Evolutionary conservation across 64 coral and sea anemone species (phyloP).

Genomic region (Stylophora pistillata): DNA sequence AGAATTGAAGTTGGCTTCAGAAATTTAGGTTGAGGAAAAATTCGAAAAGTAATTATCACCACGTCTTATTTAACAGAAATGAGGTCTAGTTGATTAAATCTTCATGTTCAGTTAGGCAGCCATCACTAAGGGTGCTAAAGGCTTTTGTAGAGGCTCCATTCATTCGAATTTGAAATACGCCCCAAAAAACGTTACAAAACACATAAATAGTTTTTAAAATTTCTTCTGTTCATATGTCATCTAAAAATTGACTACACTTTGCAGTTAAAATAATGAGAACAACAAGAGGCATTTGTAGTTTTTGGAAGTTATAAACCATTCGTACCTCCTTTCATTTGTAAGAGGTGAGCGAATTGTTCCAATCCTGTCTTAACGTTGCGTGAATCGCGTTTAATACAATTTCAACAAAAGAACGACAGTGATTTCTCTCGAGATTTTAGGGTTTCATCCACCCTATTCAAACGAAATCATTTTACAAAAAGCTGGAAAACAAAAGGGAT

Average conservation of each 20-base stretch:
- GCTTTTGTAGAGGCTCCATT: too few species aligned
- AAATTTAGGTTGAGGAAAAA: not conserved
- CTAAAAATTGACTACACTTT: not conserved
- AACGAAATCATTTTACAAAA: not conserved
- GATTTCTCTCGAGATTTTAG: not conserved
- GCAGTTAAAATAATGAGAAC: not conserved
- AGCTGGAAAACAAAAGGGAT: not conserved
- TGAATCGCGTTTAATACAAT: not conserved
- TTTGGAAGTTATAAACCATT: too few species aligned
- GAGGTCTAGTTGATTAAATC: too few species aligned
- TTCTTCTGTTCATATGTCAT: not conserved
- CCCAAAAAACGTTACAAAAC: not conserved
- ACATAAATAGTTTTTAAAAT: not conserved
- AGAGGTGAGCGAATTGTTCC: not conserved
- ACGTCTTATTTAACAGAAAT: too few species aligned
- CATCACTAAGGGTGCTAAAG: too few species aligned
- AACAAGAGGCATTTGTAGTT: not conserved
- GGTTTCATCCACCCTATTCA: not conserved
- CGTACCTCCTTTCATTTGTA: not conserved
- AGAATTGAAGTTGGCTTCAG: not conserved
- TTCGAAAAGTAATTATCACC: too few species aligned
- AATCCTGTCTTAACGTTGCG: not conserved
- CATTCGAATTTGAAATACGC: too few species aligned
- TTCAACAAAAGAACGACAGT: not conserved
- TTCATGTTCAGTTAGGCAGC: too few species aligned